These are phyloP conservation scores for Wasmannia auropunctata DNA, from an alignment of 1,140 invertebrate genomes.

Conservation along the genomic window DNA sequence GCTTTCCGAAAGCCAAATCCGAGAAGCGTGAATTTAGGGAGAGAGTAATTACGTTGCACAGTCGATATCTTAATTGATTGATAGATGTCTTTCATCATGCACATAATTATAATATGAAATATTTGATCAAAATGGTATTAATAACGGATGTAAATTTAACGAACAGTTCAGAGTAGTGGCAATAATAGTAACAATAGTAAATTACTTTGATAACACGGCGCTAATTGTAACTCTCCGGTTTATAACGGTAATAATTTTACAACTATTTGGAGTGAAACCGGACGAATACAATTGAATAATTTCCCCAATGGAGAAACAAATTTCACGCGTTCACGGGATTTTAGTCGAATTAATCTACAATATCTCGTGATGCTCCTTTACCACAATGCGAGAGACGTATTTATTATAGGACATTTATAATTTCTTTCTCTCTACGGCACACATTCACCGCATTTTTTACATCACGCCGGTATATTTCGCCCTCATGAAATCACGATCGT, in stretches of 20 bases:
- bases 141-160: not conserved
- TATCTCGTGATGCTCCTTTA: not conserved
- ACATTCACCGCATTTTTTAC: not conserved
- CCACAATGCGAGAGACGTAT: not conserved
- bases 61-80: slow-evolving; percentile 37
- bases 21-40: slow-evolving; percentile 33
- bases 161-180: not conserved
- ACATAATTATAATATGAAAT: slow-evolving; percentile 11
- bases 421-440: not conserved
- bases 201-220: not conserved
- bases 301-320: slow-evolving; percentile 12
- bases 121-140: not conserved
- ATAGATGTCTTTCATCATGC: not conserved
- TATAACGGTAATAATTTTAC: slow-evolving; percentile 33
- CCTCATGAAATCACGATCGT: slow-evolving; percentile 3
- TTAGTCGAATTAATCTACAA: slow-evolving; percentile 6
- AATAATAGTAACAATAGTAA: slow-evolving; percentile 4
- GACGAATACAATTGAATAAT: not conserved
- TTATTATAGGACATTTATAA: not conserved
- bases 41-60: slow-evolving; percentile 15
- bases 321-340: slow-evolving; percentile 5
- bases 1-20: slow-evolving; percentile 32
- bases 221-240: slow-evolving; percentile 20
- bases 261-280: not conserved
- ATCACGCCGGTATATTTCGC: not conserved